Evolutionary conservation across 2,888 invertebrate species (phyloP).

Genomic region (Monopis laevigella): DNA sequence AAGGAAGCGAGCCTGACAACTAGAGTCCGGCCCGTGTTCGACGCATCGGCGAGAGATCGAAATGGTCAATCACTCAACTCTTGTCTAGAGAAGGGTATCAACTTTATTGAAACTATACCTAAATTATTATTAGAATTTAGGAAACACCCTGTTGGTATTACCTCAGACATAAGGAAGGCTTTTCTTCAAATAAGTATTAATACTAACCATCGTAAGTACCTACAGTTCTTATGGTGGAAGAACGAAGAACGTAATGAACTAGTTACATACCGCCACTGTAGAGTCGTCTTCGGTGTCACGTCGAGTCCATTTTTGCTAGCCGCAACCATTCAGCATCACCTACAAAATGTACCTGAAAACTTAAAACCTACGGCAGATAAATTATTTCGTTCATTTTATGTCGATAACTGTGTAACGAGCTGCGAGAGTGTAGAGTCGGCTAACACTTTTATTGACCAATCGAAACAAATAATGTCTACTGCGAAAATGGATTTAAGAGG

Average conservation of each 20-base stretch:
- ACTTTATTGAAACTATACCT: conserved; percentile 23
- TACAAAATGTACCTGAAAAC: not conserved
- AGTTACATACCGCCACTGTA: conserved; percentile 10
- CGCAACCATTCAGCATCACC: not conserved
- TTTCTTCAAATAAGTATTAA: conserved; percentile 26
- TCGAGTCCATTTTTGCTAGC: conserved; percentile 4
- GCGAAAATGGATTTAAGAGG: conserved; percentile 6
- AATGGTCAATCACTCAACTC: conserved; percentile 25
- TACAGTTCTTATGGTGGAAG: conserved; percentile 24
- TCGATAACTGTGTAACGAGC: conserved; percentile 6
- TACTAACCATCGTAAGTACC: conserved; percentile 22
- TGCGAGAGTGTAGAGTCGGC: not conserved
- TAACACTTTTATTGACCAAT: not conserved
- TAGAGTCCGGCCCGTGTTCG: conserved; percentile 26
- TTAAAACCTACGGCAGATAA: not conserved
- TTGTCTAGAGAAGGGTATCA: conserved; percentile 24
- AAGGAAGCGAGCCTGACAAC: conserved; percentile 22
- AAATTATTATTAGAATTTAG: conserved; percentile 20
- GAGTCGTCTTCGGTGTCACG: conserved; percentile 6
- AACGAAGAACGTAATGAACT: not conserved
- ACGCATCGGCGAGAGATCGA: conserved; percentile 22
- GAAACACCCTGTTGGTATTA: conserved; percentile 19
- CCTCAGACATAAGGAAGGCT: conserved; percentile 26
- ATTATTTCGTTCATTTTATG: not conserved
- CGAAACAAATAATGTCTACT: not conserved